These are phyloP conservation scores for Thelaira solivaga DNA, from an alignment of 2,888 invertebrate genomes.

Conservation along the genomic window DNA sequence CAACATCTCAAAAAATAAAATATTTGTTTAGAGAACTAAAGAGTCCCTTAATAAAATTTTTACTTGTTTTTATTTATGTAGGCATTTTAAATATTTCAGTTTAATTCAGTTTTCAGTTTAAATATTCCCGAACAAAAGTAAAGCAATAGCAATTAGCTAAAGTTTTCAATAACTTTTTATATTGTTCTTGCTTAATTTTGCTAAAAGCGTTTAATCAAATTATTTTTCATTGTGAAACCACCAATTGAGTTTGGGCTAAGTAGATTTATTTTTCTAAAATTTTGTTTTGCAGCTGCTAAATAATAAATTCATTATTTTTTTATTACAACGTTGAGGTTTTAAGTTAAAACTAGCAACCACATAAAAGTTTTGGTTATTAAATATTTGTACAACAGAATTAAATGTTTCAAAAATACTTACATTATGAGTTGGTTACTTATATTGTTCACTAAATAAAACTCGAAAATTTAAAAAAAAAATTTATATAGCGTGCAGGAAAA, in stretches of 20 bases:
- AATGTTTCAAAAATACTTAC: slow-evolving; percentile 45
- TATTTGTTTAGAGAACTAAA: too few species aligned
- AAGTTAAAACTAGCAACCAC: slow-evolving; percentile 40
- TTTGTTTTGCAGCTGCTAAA: slow-evolving; percentile 1
- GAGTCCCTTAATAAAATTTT: not conserved
- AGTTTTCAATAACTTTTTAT: slow-evolving; percentile 12
- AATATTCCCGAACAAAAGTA: not conserved
- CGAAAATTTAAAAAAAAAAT: not conserved
- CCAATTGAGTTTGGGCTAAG: slow-evolving; percentile 4
- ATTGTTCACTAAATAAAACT: not conserved
- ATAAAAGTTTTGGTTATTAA: slow-evolving; percentile 39
- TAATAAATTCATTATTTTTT: slow-evolving; percentile 28
- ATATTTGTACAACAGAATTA: slow-evolving; percentile 52
- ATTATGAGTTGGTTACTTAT: not conserved
- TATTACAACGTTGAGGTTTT: slow-evolving; percentile 31
- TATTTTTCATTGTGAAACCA: slow-evolving; percentile 7
- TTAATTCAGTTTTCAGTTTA: not conserved
- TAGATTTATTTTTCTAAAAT: slow-evolving; percentile 3
- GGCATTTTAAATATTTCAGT: not conserved
- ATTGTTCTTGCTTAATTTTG: slow-evolving; percentile 19
- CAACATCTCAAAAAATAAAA: too few species aligned
- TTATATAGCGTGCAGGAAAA: too few species aligned
- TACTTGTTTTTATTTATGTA: not conserved
- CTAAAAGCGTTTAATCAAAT: slow-evolving; percentile 7
- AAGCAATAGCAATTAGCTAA: not conserved